phyloP scores from a whole-genome alignment of 2,888 invertebrate genomes.

The Chirona hameri region DNA sequence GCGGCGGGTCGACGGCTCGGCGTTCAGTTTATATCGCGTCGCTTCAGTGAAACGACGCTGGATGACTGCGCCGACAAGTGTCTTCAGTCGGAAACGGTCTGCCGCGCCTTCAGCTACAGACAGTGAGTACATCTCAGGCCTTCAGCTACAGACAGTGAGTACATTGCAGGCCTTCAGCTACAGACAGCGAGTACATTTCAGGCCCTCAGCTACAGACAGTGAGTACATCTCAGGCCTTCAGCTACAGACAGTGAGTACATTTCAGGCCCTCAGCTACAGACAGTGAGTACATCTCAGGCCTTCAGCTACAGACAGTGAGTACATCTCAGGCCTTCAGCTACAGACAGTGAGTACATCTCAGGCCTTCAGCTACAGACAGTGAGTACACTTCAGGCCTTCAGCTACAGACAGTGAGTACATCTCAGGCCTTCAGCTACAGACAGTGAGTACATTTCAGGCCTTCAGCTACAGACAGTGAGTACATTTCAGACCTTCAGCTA shows the following conservation, averaged over 20 bases:
- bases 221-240: not conserved
- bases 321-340: conserved; percentile 10
- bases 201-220: conserved; percentile 11
- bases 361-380: conserved; percentile 22
- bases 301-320: conserved; percentile 24
- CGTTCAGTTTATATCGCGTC: not conserved
- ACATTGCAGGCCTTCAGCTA: not conserved
- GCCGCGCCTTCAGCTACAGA: conserved; percentile 24
- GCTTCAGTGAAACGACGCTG: conserved; percentile 25
- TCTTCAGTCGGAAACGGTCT: not conserved
- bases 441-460: not conserved
- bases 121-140: not conserved
- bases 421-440: conserved; percentile 22
- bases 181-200: not conserved
- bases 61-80: conserved; percentile 28
- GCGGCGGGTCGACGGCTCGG: not conserved
- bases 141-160: conserved; percentile 24
- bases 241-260: conserved; percentile 1
- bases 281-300: not conserved
- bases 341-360: not conserved
- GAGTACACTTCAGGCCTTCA: not conserved
- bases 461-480: conserved; percentile 24
- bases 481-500: conserved; percentile 8
- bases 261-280: conserved; percentile 7
- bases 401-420: conserved; percentile 1